Conservation (phyloP, 2,797 vertebrate species). For the Hirundo rustica region DNA sequence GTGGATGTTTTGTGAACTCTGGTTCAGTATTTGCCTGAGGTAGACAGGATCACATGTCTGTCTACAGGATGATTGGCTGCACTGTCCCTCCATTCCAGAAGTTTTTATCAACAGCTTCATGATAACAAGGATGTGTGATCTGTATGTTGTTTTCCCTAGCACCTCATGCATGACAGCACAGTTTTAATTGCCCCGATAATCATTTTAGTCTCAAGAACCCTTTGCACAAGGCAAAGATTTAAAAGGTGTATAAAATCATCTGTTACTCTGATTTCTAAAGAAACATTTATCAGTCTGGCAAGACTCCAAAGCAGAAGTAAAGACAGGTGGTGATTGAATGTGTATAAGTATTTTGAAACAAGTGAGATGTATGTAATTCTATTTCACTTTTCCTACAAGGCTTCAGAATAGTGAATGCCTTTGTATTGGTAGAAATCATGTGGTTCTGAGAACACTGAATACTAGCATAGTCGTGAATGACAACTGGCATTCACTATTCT, state of each 20-base stretch:
- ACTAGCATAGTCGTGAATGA: accelerated
- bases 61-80: neutral
- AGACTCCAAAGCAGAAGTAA: neutral
- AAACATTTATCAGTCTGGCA: neutral
- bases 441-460: neutral
- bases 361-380: neutral
- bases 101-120: neutral
- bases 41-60: accelerated
- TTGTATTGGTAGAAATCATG: neutral
- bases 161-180: neutral
- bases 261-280: neutral
- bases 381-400: neutral
- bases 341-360: neutral
- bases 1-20: neutral
- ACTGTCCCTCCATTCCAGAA: neutral
- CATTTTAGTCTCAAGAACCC: neutral
- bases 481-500: neutral
- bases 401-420: neutral
- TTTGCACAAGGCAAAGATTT: neutral
- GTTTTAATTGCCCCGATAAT: neutral
- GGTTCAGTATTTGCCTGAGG: neutral
- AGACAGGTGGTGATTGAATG: neutral
- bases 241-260: neutral
- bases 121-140: neutral
- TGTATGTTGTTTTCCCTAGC: neutral